Evolutionary conservation across 2,888 invertebrate species (phyloP), one percentile per base, ranked within the genome.

Genomic region (Caprella mutica): DNA sequence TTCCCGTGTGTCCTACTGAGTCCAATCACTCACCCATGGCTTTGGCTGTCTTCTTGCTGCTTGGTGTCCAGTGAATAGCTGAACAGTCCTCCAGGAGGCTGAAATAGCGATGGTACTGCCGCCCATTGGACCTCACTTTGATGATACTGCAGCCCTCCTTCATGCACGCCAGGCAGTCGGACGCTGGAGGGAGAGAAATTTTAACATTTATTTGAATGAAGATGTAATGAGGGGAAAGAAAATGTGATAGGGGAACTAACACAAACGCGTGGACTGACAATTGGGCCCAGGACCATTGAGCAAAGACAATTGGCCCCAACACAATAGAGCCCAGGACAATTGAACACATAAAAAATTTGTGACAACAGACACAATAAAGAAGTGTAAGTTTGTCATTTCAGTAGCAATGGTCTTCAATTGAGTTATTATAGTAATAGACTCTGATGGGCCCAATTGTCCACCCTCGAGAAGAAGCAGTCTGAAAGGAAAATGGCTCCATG

Each of bases 31-130:
- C 69, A 79, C 78, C 75, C 69, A 73, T 71, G 3, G 79, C 79
- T 70, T 78, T 79, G 66, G 77, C 75, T 24, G 77, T 74, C 67
- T 79, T 79, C 69, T 80, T 80, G 56, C 76, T 76, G 2, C 78
- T 77, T 5, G 79, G 79, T 40, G 77, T 74, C 79, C 79, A 79
- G 52, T 77, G 70, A 17, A 79, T 73, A 65, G 76, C 74, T 2
- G 75, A 74, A 62, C 77, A 70, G 67, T 79, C 78, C 27, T 74
- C 72, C 65, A 77, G 76, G 26, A 79, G 71, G 6, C 74, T 71
- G 69, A 77, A 79, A 65, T 75, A 74, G n/a, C 79, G 71, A 60
- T 77, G 74, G 66, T 79, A 80, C 66, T 78, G 78, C 1, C 79
- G 72, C 54, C 76, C 75, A 68, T 77, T 78, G 50, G 77, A 74